Percentiles rank a stretch among this genome's conserved stretches.
These are phyloP conservation scores for Cliona cf. orientalis DNA, from an alignment of 37 sponge, comb jelly and placozoan species.

Conservation along the genomic window DNA sequence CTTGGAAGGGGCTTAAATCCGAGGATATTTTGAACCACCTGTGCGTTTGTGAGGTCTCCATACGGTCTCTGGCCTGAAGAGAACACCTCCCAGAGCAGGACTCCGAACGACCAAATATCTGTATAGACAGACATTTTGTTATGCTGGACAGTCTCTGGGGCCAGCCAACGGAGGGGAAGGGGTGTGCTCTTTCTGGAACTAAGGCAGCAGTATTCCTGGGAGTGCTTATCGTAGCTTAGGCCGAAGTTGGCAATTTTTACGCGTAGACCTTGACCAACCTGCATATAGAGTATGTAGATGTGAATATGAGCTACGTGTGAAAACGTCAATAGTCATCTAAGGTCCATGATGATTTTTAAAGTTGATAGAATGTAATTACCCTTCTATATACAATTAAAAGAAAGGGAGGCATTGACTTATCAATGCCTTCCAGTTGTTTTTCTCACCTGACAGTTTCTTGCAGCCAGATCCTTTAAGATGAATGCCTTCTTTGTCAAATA, in stretches of 20 bases:
- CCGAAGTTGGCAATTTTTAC: slow-evolving; percentile 83
- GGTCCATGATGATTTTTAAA: too few species aligned
- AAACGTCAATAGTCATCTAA: too few species aligned
- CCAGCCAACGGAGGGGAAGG: slow-evolving; percentile 71
- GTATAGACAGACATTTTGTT: slow-evolving; percentile 57
- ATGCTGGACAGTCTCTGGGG: slow-evolving; percentile 65
- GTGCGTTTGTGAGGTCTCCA: slow-evolving; percentile 35
- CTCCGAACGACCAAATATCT: slow-evolving; percentile 72
- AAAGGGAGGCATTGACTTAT: too few species aligned
- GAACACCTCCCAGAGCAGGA: slow-evolving; percentile 73
- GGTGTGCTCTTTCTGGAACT: slow-evolving; percentile 39
- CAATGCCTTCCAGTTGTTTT: too few species aligned
- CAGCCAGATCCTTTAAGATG: slow-evolving; percentile 67
- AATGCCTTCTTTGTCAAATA: slow-evolving; percentile 61
- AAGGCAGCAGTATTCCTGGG: slow-evolving; percentile 67
- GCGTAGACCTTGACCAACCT: slow-evolving; percentile 60
- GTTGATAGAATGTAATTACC: too few species aligned
- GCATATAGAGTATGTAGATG: too few species aligned
- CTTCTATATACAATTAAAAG: too few species aligned
- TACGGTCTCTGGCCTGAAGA: slow-evolving; percentile 58
- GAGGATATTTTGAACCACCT: slow-evolving; percentile 48
- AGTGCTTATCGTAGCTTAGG: slow-evolving; percentile 48
- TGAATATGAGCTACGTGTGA: too few species aligned
- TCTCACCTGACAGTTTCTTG: slow-evolving; percentile 74
- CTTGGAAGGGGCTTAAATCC: slow-evolving; percentile 8